Evolutionary conservation across 2,797 vertebrate genomes (phyloP).

Genomic region (Rhabdophis nuchalis): DNA sequence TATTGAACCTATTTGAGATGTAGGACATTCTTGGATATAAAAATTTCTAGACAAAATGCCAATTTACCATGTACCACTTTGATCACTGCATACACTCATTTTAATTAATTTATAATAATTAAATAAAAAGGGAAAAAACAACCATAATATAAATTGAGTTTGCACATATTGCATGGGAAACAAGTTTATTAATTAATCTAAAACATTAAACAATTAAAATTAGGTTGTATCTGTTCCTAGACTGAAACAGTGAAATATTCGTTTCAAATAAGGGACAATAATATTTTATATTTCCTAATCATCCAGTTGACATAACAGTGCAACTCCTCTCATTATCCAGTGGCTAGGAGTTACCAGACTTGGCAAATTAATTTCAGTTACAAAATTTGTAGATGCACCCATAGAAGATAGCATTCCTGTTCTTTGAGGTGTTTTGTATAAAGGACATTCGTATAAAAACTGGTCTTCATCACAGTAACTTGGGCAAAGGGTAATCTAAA

Average conservation of each 20-base stretch:
- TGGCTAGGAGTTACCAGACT: slow-evolving; percentile 44
- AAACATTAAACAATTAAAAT: background rate
- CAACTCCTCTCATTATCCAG: slow-evolving; percentile 63
- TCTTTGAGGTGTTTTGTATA: slow-evolving; percentile 57
- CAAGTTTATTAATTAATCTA: slow-evolving; percentile 6
- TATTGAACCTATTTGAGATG: background rate
- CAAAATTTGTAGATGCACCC: slow-evolving; percentile 35
- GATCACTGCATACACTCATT: background rate
- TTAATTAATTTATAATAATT: background rate
- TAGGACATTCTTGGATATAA: background rate
- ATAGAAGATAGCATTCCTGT: slow-evolving; percentile 23
- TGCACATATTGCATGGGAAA: background rate
- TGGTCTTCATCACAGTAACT: background rate
- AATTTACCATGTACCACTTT: background rate
- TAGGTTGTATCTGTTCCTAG: background rate
- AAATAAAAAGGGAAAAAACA: background rate
- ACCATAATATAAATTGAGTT: background rate
- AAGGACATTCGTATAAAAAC: slow-evolving; percentile 57
- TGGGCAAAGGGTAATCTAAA: background rate
- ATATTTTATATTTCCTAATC: slow-evolving; percentile 32
- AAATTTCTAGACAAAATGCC: background rate
- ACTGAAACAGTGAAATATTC: background rate
- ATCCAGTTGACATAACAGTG: slow-evolving; percentile 61
- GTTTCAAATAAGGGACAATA: background rate
- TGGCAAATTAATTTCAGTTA: slow-evolving; percentile 57